phyloP scores from a whole-genome alignment of 2,888 invertebrate genomes.

The Branchipolynoe longqiensis region DNA sequence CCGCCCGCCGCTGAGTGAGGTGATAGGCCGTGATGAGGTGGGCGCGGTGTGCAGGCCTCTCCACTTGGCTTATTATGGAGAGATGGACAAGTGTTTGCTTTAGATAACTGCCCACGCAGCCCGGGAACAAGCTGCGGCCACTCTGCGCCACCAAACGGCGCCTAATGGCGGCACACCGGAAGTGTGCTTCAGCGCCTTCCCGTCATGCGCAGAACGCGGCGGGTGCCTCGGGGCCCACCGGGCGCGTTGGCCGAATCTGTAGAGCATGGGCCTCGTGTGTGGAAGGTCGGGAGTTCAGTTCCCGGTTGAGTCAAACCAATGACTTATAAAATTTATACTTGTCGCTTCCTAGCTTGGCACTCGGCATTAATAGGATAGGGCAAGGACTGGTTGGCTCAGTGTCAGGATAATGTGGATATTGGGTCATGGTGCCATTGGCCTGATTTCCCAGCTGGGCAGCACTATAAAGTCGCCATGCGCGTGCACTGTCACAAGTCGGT shows the following conservation, averaged over 20 bases:
- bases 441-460: too few species aligned
- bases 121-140: conserved; percentile 1
- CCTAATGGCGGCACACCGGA: neutral
- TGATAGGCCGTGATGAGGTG: conserved; percentile 37
- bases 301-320: too few species aligned
- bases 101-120: conserved; percentile 23
- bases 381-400: too few species aligned
- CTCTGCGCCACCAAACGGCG: conserved; percentile 14
- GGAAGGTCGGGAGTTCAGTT: too few species aligned
- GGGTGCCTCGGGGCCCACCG: neutral
- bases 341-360: too few species aligned
- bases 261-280: too few species aligned
- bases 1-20: conserved; percentile 1
- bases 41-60: conserved; percentile 15
- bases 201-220: neutral
- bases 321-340: too few species aligned
- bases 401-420: too few species aligned
- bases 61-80: conserved; percentile 37
- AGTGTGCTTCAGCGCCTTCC: neutral
- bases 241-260: neutral
- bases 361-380: too few species aligned
- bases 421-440: too few species aligned
- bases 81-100: conserved; percentile 45
- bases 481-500: too few species aligned
- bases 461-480: too few species aligned